phyloP scores from a whole-genome alignment of 2,113 vertebrate genomes.

The Epinephelus fuscoguttatus region DNA sequence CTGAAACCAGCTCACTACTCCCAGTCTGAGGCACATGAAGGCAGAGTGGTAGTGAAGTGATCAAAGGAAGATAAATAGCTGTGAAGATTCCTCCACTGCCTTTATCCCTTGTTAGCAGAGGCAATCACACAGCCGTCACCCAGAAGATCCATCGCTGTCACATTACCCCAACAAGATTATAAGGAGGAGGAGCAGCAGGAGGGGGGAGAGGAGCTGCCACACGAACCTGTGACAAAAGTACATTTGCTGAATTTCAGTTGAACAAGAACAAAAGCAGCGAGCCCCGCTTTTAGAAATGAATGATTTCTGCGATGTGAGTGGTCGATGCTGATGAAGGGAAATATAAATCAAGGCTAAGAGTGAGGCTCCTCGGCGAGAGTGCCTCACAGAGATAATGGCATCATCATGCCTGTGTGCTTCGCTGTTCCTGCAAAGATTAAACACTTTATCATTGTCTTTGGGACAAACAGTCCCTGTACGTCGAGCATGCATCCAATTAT shows the following conservation, averaged over 20 bases:
- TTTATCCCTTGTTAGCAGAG: slow-evolving; percentile 73
- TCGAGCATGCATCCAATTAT: slow-evolving; percentile 63
- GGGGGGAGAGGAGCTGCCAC: slow-evolving; percentile 15
- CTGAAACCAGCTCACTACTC: slow-evolving; percentile 31
- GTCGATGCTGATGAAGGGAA: slow-evolving; percentile 78
- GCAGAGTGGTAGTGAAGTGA: slow-evolving; percentile 50
- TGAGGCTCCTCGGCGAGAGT: slow-evolving; percentile 60
- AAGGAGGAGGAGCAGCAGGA: slow-evolving; percentile 19
- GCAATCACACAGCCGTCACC: slow-evolving; percentile 70
- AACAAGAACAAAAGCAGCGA: slow-evolving; percentile 60
- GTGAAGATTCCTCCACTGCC: slow-evolving; percentile 57
- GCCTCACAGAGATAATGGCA: slow-evolving; percentile 77
- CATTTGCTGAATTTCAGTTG: slow-evolving; percentile 61
- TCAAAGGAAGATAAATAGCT: slow-evolving; percentile 75
- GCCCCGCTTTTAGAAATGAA: slow-evolving; percentile 75
- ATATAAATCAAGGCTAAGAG: slow-evolving; percentile 79
- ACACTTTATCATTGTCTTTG: slow-evolving; percentile 84
- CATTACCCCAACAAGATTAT: slow-evolving; percentile 62
- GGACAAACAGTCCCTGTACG: slow-evolving; percentile 60
- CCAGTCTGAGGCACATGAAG: slow-evolving; percentile 34
- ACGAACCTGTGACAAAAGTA: slow-evolving; percentile 59
- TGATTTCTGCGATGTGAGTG: slow-evolving; percentile 75
- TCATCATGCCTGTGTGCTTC: slow-evolving; percentile 74
- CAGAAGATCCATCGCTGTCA: slow-evolving; percentile 72
- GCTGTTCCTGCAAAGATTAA: slow-evolving; percentile 81